phyloP scores from a whole-genome alignment of 1,140 invertebrate genomes.

The Dreissena polymorpha region DNA sequence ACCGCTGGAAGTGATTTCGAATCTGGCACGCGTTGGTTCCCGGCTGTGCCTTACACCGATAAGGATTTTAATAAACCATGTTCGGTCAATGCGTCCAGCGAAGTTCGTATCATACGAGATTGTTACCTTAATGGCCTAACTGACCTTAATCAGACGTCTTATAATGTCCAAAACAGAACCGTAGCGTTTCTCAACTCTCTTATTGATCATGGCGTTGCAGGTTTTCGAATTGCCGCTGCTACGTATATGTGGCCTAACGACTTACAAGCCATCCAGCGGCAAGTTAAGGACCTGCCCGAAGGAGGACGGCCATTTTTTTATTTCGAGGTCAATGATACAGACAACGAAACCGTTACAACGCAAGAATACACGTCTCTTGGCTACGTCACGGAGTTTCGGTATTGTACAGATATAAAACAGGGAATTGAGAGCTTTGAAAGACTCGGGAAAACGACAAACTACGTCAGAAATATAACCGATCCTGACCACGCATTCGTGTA shows the following conservation, averaged over 20 bases:
- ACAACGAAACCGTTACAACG: constrained; percentile 84
- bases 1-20: constrained; percentile 73
- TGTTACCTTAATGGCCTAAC: constrained; percentile 87
- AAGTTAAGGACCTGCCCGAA: constrained; percentile 76
- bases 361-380: constrained; percentile 79
- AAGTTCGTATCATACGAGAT: constrained; percentile 80
- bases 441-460: neutral
- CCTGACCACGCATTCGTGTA: constrained; percentile 76
- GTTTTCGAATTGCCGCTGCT: constrained; percentile 77
- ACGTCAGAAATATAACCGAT: constrained; percentile 70
- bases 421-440: constrained; percentile 21
- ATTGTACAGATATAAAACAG: constrained; percentile 59
- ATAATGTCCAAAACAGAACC: constrained; percentile 86
- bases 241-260: constrained; percentile 73
- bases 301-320: constrained; percentile 80
- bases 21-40: constrained; percentile 75
- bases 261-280: constrained; percentile 71
- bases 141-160: constrained; percentile 85
- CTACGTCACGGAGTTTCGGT: constrained; percentile 88
- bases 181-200: constrained; percentile 82
- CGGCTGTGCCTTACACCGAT: constrained; percentile 80
- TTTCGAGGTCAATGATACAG: constrained; percentile 90
- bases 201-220: constrained; percentile 89
- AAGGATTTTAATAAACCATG: constrained; percentile 74
- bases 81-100: constrained; percentile 70